These are phyloP conservation scores for Oscheius sp. DNA, from an alignment of 2,888 invertebrate species.

Conservation along the genomic window DNA sequence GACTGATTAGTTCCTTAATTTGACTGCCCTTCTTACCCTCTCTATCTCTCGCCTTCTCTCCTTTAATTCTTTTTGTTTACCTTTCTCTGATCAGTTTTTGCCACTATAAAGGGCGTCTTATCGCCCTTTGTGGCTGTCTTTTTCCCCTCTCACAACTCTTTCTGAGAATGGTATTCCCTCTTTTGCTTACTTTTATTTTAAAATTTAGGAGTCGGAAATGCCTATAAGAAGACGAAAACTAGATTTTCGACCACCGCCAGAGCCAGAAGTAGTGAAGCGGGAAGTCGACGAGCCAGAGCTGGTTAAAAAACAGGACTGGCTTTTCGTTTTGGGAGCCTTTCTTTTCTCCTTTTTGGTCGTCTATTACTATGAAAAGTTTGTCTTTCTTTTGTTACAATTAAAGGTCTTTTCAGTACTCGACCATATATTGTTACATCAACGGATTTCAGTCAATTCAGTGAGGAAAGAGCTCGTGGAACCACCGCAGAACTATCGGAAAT, in stretches of 20 bases:
- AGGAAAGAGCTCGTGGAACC: constrained; percentile 53
- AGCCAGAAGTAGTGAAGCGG: not conserved
- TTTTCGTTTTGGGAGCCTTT: not conserved
- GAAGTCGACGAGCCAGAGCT: not conserved
- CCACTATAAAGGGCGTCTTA: too few relatives aligned
- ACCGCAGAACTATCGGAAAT: constrained; percentile 57
- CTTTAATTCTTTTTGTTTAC: too few relatives aligned
- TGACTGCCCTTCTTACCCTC: too few relatives aligned
- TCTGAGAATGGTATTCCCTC: too few relatives aligned
- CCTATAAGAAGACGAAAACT: not conserved
- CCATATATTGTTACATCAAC: not conserved
- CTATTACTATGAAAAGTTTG: constrained; percentile 6
- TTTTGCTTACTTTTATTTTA: too few relatives aligned
- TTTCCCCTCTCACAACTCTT: too few relatives aligned
- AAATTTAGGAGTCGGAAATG: too few relatives aligned
- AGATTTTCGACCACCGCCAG: not conserved
- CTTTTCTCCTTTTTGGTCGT: not conserved
- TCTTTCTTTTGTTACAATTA: not conserved
- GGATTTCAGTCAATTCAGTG: constrained; percentile 44
- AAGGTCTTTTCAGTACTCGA: not conserved
- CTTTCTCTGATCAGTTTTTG: too few relatives aligned
- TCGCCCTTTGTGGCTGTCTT: too few relatives aligned
- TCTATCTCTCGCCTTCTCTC: too few relatives aligned
- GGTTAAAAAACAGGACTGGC: not conserved
- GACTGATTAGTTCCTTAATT: too few relatives aligned